These are phyloP conservation scores for Saturnia pavonia DNA, from an alignment of 2,888 invertebrate species.

Conservation along the genomic window DNA sequence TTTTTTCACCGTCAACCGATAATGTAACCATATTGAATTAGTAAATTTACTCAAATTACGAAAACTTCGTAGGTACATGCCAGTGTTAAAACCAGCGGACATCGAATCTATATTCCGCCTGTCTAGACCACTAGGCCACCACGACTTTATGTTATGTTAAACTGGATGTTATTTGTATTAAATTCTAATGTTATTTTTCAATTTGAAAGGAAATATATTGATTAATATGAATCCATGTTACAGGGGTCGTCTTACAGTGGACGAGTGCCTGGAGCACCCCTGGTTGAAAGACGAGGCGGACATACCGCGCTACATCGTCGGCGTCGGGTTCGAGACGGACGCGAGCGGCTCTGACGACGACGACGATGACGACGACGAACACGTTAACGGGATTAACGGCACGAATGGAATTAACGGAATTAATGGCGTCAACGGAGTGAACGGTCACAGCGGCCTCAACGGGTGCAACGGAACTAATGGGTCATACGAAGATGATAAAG, in stretches of 20 bases:
- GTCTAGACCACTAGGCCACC: no score
- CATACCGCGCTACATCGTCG: slow-evolving; percentile 76
- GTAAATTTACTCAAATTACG: no score
- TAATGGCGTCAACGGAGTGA: slow-evolving; percentile 45
- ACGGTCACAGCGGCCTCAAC: slow-evolving; percentile 40
- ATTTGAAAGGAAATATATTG: not conserved
- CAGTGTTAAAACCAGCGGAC: no score
- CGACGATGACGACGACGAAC: slow-evolving; percentile 44
- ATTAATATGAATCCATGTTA: slow-evolving; percentile 40
- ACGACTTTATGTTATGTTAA: no score
- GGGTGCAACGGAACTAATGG: slow-evolving; percentile 51
- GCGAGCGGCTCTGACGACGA: slow-evolving; percentile 57
- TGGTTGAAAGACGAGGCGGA: slow-evolving; percentile 89
- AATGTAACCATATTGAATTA: no score
- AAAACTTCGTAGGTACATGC: no score
- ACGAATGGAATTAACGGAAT: slow-evolving; percentile 43
- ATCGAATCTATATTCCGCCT: no score
- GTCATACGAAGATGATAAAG: slow-evolving; percentile 62
- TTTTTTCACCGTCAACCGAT: no score
- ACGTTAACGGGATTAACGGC: slow-evolving; percentile 39
- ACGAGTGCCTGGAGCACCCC: slow-evolving; percentile 93
- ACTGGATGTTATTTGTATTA: no score
- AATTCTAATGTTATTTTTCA: no score
- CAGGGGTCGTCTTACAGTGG: slow-evolving; percentile 94
- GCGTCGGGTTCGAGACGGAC: slow-evolving; percentile 60